Base-by-base conservation (phyloP, 2,888 invertebrate species). In the Lepidochitona cinerea region DNA sequence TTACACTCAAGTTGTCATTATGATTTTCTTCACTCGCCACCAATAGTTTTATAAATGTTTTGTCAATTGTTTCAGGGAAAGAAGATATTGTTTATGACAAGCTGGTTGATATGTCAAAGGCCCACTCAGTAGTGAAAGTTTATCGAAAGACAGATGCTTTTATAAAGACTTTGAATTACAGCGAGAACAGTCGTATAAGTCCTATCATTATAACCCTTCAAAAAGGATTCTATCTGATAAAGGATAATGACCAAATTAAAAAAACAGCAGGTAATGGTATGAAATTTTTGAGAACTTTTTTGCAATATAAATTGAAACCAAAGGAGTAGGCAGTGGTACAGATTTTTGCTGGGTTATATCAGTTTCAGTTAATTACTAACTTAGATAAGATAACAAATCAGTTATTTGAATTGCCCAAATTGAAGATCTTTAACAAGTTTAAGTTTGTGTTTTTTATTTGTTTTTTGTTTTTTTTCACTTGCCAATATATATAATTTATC, bases 141-240 rank as follows among this genome's bases (percentile, higher is more conserved):
- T 87, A 84, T 73, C 76, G 70, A 54, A 87, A 84, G 71, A 79
- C 81, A 4, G 79, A 79, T 7, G 64, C 74, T 41, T 78, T 86
- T 6, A 83, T 88, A 1, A 73, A 69, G 35, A 73, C 81, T 1
- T 81, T 81, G 32, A 87, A 89, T 75, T 89, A 87, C 75, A 79
- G 74, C 12, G 67, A 83, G 23, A 88, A 84, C 75, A 75, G 80
- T 7, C 75, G 90, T 33, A 85, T 90, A 35, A 73, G 79, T 53
- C 83, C 83, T 9, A 82, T 89, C 33, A 75, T 89, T 14, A 36
- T 89, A 5, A 75, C 81, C 14, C 84, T 86, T 23, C 80, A 87
- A 14, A 82, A 84, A 37, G 87, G 82, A 9, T 76, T 70, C 37
- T 29, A 29, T 4, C 59, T 59, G 4, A 29, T 59, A 2, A 59